Evolutionary conservation across 2,113 vertebrate genomes (phyloP).

Genomic region (Apus apus): DNA sequence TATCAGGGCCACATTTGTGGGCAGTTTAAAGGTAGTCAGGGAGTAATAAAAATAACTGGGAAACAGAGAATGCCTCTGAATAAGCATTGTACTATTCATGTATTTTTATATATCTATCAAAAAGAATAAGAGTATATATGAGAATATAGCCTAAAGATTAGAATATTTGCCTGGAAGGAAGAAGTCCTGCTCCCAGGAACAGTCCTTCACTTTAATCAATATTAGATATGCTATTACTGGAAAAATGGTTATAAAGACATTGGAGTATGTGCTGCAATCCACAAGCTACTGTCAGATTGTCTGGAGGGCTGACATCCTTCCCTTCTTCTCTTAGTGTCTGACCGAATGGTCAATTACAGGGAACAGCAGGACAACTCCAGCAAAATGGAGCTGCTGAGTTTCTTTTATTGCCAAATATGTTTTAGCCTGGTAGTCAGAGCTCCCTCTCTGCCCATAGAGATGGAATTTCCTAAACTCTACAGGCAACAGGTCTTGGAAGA

Average conservation of each 20-base stretch:
- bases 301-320: background rate
- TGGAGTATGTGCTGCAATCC: background rate
- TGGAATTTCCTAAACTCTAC: background rate
- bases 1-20: background rate
- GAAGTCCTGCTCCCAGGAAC: background rate
- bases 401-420: background rate
- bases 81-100: background rate
- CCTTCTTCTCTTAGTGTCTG: background rate
- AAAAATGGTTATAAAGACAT: background rate
- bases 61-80: background rate
- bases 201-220: background rate
- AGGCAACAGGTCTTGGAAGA: background rate
- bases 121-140: background rate
- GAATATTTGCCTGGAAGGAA: background rate
- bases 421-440: background rate
- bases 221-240: background rate
- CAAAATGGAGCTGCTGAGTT: background rate
- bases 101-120: background rate
- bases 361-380: background rate
- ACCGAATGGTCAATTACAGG: background rate
- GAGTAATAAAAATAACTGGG: background rate
- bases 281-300: background rate
- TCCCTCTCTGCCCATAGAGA: fast-evolving
- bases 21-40: background rate
- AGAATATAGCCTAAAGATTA: background rate